phyloP scores from a whole-genome alignment of 2,888 invertebrate genomes.

The Callimorpha dominula region DNA sequence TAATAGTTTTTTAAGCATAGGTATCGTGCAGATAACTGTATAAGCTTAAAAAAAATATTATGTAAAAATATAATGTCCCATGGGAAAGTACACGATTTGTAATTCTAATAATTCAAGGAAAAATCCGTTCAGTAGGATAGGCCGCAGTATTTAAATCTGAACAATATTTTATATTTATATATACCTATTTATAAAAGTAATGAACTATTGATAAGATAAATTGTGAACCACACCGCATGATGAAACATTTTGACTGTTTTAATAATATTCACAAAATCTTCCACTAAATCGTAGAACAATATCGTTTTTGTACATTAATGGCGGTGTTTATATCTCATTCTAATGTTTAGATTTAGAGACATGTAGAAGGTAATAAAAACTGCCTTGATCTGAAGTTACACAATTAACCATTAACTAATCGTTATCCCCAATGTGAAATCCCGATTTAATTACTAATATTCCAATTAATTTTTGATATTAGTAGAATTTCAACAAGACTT shows the following conservation, averaged over 20 bases:
- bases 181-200: constrained; percentile 6
- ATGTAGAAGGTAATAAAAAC: neutral
- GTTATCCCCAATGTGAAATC: neutral
- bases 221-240: constrained; percentile 14
- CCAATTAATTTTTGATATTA: neutral
- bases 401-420: neutral
- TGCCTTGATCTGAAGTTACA: neutral
- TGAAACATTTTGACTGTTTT: constrained; percentile 12
- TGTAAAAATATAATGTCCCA: too few species aligned
- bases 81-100: too few species aligned
- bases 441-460: neutral
- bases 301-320: neutral
- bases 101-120: neutral
- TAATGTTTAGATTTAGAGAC: neutral
- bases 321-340: neutral
- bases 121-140: neutral
- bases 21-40: too few species aligned
- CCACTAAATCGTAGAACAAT: neutral
- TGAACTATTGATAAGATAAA: constrained; percentile 20
- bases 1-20: too few species aligned
- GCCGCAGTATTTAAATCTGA: neutral
- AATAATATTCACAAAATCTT: neutral
- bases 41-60: too few species aligned
- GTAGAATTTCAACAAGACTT: neutral
- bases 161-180: neutral